phyloP scores from a whole-genome alignment of 2,113 vertebrate genomes.

The Indicator indicator region DNA sequence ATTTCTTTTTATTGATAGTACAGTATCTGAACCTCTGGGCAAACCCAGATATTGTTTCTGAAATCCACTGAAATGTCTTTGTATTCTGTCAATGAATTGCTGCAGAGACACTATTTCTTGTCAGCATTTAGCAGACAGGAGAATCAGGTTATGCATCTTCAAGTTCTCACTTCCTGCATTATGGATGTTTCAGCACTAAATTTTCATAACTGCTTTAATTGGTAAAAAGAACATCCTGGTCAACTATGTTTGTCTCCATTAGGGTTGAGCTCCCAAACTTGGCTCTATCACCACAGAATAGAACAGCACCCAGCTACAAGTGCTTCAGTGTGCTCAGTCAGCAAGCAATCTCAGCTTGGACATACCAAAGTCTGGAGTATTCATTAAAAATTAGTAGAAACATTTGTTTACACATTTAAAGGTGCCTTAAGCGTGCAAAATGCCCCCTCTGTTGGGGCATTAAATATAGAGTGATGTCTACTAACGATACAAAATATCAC shows the following conservation, averaged over 20 bases:
- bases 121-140: neutral
- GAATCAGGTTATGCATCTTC: neutral
- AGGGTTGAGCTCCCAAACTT: neutral
- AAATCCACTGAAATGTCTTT: neutral
- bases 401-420: neutral
- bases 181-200: neutral
- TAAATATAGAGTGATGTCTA: neutral
- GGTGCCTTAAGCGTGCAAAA: neutral
- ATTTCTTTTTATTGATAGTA: neutral
- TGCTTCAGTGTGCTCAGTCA: neutral
- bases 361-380: neutral
- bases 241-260: neutral
- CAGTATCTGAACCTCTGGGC: neutral
- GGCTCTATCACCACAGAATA: neutral
- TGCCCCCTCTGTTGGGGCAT: neutral
- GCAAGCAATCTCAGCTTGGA: neutral
- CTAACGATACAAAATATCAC: neutral
- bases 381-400: neutral
- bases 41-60: neutral
- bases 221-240: neutral
- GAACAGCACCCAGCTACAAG: neutral
- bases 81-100: neutral
- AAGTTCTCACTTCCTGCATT: neutral
- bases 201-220: neutral
- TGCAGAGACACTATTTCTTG: neutral